Conservation (phyloP, 2,888 invertebrate species). For the Sphinx pinastri region DNA sequence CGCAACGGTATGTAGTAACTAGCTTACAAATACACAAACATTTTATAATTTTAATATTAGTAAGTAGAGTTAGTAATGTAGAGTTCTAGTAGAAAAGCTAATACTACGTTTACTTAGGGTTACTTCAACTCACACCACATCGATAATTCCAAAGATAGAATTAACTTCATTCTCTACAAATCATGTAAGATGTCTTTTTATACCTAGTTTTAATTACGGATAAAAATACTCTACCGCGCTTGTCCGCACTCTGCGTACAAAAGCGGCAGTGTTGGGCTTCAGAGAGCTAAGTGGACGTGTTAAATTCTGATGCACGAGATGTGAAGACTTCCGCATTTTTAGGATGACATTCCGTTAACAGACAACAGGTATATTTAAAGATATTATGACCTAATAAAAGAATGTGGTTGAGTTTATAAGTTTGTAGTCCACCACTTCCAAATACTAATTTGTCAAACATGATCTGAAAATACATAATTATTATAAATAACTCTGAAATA, state of each 20-base stretch:
- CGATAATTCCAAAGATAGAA: too few species aligned
- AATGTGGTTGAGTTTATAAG: neutral
- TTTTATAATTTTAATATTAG: too few species aligned
- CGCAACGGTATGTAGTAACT: too few species aligned
- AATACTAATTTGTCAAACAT: too few species aligned
- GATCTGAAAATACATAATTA: too few species aligned
- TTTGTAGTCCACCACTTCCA: neutral
- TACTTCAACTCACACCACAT: too few species aligned
- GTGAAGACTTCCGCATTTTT: slow-evolving; percentile 1
- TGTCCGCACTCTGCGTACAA: slow-evolving; percentile 3
- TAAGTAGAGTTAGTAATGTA: too few species aligned
- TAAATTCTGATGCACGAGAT: neutral
- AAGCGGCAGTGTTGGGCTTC: neutral
- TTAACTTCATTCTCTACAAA: neutral
- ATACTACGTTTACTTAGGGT: too few species aligned
- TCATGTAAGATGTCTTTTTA: neutral
- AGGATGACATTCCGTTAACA: neutral
- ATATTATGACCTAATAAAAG: neutral
- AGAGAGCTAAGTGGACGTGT: slow-evolving; percentile 13
- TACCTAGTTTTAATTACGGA: neutral
- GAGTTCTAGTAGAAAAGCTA: too few species aligned
- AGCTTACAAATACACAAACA: too few species aligned
- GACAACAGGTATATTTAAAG: neutral
- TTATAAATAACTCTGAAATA: too few species aligned
- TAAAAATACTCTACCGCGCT: slow-evolving; percentile 11